phyloP scores from a whole-genome alignment of 1,140 invertebrate species.

The Ostrea denselamellosa region DNA sequence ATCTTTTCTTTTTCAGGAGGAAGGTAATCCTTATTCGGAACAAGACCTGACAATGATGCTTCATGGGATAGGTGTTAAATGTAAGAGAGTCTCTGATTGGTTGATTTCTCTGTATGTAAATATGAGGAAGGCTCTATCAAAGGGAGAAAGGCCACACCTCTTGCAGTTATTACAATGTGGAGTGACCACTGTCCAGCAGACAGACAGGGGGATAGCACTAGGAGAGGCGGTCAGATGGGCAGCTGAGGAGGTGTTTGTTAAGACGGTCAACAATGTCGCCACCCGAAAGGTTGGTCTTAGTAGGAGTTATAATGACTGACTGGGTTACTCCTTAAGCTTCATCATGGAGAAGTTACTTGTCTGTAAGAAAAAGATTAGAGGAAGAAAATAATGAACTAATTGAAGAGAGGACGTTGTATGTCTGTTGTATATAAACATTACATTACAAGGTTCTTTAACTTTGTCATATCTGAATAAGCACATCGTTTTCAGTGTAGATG shows the following conservation, averaged over 20 bases:
- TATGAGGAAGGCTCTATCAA: constrained; percentile 62
- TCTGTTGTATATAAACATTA: no score
- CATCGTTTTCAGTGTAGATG: no score
- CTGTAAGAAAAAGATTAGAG: no score
- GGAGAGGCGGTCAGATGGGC: constrained; percentile 81
- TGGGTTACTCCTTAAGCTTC: no score
- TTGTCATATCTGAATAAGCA: no score
- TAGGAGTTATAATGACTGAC: background rate
- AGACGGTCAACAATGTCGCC: constrained; percentile 74
- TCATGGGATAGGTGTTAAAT: constrained; percentile 64
- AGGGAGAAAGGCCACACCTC: constrained; percentile 69
- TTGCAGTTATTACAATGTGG: constrained; percentile 83
- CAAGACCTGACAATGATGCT: constrained; percentile 67
- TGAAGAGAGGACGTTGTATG: no score
- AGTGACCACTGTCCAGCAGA: constrained; percentile 83
- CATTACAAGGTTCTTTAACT: no score
- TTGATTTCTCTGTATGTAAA: constrained; percentile 64
- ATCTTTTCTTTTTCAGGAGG: constrained; percentile 62
- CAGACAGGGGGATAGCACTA: constrained; percentile 82
- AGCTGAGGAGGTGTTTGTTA: constrained; percentile 86
- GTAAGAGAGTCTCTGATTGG: constrained; percentile 66
- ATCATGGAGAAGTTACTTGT: no score
- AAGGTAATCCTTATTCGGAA: constrained; percentile 62
- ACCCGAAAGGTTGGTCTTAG: constrained; percentile 59
- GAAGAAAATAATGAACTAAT: no score